phyloP scores from a whole-genome alignment of 2,113 vertebrate genomes.

The Urocolius indicus region DNA sequence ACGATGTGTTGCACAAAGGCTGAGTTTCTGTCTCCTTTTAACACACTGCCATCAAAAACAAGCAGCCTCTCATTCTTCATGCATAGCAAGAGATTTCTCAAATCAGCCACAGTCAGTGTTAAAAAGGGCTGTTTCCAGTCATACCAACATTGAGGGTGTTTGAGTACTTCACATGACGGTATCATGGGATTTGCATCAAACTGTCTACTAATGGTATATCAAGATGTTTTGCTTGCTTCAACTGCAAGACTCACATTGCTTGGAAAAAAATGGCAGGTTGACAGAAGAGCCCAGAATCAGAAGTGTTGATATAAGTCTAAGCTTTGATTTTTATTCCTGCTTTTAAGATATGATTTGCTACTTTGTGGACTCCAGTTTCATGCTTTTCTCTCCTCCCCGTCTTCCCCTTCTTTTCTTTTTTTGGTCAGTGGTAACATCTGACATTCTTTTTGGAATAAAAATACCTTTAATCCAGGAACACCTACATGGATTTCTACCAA shows the following conservation, averaged over 20 bases:
- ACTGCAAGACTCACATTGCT: neutral
- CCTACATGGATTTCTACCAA: neutral
- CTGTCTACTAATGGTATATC: neutral
- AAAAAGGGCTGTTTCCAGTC: neutral
- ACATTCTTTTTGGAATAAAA: neutral
- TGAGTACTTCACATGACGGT: neutral
- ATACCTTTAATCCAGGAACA: neutral
- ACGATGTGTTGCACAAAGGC: neutral
- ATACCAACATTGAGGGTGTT: neutral
- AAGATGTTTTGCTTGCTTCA: neutral
- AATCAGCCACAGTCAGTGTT: neutral
- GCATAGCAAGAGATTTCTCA: neutral
- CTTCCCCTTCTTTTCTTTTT: rapidly evolving
- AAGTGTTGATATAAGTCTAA: neutral
- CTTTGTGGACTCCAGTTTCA: neutral
- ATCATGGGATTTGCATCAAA: neutral
- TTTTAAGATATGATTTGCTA: neutral
- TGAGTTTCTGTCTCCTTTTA: rapidly evolving
- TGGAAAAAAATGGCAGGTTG: neutral
- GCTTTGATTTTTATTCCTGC: neutral
- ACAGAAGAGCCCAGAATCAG: neutral
- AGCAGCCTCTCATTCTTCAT: neutral
- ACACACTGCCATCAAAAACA: neutral
- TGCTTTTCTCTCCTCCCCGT: rapidly evolving
- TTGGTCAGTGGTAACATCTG: neutral